A percentile compares a stretch with the other conserved stretches of the same genome.
Conservation (phyloP, 2,797 vertebrate genomes). For the Pogonophryne albipinna region DNA sequence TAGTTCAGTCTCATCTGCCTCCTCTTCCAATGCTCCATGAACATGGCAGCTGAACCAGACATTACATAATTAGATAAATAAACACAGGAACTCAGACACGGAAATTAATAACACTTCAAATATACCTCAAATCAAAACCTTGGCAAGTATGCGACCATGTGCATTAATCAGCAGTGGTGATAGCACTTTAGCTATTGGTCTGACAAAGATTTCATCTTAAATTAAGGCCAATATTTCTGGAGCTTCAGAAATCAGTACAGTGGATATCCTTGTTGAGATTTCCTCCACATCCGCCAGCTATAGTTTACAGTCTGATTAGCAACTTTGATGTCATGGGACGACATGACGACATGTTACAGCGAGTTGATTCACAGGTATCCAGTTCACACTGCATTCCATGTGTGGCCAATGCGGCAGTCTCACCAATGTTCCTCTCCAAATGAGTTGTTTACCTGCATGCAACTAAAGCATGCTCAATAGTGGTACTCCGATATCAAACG, state of each 20-base stretch:
- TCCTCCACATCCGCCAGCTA: too few relatives aligned
- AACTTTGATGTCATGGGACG: too few relatives aligned
- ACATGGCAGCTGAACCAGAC: constrained; percentile 91
- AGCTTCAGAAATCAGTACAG: too few relatives aligned
- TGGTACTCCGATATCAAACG: too few relatives aligned
- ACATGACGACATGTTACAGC: too few relatives aligned
- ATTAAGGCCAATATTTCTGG: background rate
- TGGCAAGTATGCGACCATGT: background rate
- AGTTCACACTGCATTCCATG: too few relatives aligned
- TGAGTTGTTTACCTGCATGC: background rate
- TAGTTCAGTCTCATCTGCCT: constrained; percentile 98
- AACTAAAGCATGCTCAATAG: background rate
- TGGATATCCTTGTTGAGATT: too few relatives aligned
- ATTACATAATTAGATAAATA: constrained; percentile 13
- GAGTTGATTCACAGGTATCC: too few relatives aligned
- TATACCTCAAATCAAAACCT: background rate
- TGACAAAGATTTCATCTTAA: too few relatives aligned
- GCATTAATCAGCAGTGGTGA: background rate
- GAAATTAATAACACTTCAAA: background rate
- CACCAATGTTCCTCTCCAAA: background rate
- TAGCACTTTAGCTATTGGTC: background rate
- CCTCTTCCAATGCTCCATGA: constrained; percentile 99
- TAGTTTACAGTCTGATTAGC: too few relatives aligned
- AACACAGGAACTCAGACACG: background rate
- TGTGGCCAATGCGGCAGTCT: too few relatives aligned